Base-by-base conservation (phyloP, 2,797 vertebrate genomes). In the Cyprinella venusta region DNA sequence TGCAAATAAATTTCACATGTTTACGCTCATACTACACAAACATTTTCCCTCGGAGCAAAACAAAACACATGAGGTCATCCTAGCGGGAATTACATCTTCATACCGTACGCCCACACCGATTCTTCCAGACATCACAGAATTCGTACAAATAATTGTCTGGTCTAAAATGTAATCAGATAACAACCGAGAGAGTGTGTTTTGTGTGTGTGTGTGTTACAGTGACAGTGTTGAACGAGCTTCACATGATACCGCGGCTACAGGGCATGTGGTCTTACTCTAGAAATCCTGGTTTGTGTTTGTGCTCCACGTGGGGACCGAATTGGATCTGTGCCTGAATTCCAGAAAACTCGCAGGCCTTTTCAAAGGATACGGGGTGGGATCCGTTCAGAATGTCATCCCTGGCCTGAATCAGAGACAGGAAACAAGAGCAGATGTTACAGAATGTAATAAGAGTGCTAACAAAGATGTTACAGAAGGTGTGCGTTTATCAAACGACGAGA, bases 241-340 rank as follows among this genome's bases (percentile, higher is more conserved):
- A 72, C 77, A 33, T 42, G 69, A 78, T 52, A 59, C 84, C 42
- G 86, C 69, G 85, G 87, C 42, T 68, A 74, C 40, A 83, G 75
- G 69, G 79, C 86, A 76, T 76, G 64, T 71, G 84, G 71, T 87
- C 94, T 97, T 97, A 99, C 98, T 99, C 98, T 84, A 99, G 92
- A 92, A 99, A 99, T 93, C 98, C 98, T 8, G 97, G 96, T 91
- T 98, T 99, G 94, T 99, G 98, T 92, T 99, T 99, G 93, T 96
- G 96, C 86, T 99, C 98, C 89, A 97, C 96, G 4, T 99, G 97
- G 90, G 98, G 97, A 91, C 98, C 98, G 36, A 99, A 99, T 91
- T 99, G 98, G 94, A 99, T 99, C 93, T 99, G 98, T 72, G 96
- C 97, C 94, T 99, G 98, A 90, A 99, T 97, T 81, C 97, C 98